Evolutionary conservation across 2,797 vertebrate species (phyloP).

Genomic region (Macroramphosus scolopax): DNA sequence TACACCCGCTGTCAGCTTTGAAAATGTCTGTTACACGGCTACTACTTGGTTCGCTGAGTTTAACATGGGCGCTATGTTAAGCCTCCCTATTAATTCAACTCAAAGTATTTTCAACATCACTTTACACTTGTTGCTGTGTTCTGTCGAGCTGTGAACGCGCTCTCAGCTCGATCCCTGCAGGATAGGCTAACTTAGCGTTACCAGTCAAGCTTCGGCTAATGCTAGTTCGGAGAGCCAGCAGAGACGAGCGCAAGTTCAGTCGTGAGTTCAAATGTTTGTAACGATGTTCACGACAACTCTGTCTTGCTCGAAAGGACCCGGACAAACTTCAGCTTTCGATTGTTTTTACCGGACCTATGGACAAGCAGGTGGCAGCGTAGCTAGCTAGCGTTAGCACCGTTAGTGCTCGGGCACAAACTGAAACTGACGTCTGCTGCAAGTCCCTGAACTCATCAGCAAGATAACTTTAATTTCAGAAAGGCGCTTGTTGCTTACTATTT

Average conservation of each 20-base stretch:
- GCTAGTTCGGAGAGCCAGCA: constrained; percentile 37
- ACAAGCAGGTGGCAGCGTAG: constrained; percentile 40
- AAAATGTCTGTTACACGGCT: constrained; percentile 7
- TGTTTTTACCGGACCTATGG: not conserved
- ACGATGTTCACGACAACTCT: not conserved
- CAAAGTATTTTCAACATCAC: constrained; percentile 26
- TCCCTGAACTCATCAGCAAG: not conserved
- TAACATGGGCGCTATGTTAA: too few relatives aligned
- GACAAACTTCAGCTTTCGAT: not conserved
- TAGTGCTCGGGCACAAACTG: constrained; percentile 18
- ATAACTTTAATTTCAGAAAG: constrained; percentile 17
- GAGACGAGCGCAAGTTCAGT: constrained; percentile 15
- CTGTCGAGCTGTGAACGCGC: constrained; percentile 38
- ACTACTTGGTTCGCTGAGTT: not conserved
- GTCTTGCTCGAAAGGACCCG: not conserved
- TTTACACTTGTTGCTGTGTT: constrained; percentile 63
- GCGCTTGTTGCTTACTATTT: not conserved
- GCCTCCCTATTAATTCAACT: constrained; percentile 12
- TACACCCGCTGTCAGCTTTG: constrained; percentile 14
- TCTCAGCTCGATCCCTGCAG: constrained; percentile 29
- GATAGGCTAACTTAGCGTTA: constrained; percentile 9
- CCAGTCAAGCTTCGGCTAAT: constrained; percentile 43
- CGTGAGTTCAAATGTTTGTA: constrained; percentile 7
- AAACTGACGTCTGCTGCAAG: constrained; percentile 14
- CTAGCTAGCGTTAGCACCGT: constrained; percentile 48